Conservation (phyloP, 2,888 invertebrate genomes). For the Galerucella pusilla region DNA sequence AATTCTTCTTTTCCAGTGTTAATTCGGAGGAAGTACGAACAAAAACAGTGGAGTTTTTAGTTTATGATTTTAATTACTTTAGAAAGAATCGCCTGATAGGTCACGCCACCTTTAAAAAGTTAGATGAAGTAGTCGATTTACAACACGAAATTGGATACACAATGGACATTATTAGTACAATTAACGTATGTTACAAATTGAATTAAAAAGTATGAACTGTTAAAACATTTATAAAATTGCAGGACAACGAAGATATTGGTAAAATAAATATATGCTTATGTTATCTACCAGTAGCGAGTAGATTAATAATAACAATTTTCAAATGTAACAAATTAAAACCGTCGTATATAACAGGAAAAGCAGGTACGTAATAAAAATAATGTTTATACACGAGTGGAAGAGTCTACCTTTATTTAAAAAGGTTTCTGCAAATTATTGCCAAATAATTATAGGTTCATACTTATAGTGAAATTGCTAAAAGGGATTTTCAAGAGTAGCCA, state of each 20-base stretch:
- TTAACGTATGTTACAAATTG: conserved; percentile 70
- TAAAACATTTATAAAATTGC: conserved; percentile 46
- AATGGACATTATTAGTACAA: conserved; percentile 84
- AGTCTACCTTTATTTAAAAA: too few species aligned
- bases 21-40: conserved; percentile 80
- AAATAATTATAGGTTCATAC: too few species aligned
- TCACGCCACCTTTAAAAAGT: conserved; percentile 82
- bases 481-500: too few species aligned
- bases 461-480: too few species aligned
- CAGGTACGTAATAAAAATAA: conserved; percentile 70
- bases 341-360: conserved; percentile 94
- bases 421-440: too few species aligned
- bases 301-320: conserved; percentile 89
- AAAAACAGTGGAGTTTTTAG: conserved; percentile 84
- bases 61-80: conserved; percentile 90
- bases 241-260: conserved; percentile 89
- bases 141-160: conserved; percentile 86
- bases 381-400: too few species aligned
- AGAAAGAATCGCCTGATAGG: conserved; percentile 89
- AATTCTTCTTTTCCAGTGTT: conserved; percentile 68
- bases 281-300: conserved; percentile 90
- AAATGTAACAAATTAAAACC: conserved; percentile 92
- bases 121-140: conserved; percentile 81
- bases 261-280: conserved; percentile 93
- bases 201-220: neutral